phyloP scores from a whole-genome alignment of 2,113 vertebrate species.

The Lontra canadensis region DNA sequence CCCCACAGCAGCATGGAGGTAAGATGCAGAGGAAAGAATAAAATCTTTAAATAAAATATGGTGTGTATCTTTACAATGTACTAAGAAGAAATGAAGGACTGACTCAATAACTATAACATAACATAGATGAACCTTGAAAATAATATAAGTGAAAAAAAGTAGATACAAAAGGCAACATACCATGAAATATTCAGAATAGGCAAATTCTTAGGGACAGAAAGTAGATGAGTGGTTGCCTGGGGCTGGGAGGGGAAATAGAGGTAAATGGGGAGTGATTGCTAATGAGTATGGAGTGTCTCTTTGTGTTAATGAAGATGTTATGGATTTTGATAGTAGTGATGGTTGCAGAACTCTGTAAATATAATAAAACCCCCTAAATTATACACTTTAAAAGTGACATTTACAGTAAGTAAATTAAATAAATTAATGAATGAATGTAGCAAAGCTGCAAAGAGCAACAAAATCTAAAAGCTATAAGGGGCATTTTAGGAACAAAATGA shows the following conservation, averaged over 20 bases:
- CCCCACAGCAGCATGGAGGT: background rate
- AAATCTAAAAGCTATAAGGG: background rate
- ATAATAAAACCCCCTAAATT: background rate
- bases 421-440: background rate
- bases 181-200: background rate
- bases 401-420: background rate
- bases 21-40: background rate
- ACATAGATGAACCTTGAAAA: conserved; percentile 14
- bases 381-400: background rate
- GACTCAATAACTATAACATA: background rate
- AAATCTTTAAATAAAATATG: background rate
- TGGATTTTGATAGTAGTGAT: background rate
- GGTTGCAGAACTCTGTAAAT: background rate
- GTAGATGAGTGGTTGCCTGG: background rate
- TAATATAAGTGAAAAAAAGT: background rate
- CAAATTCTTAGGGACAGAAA: background rate
- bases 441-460: background rate
- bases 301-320: background rate
- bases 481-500: background rate
- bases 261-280: background rate
- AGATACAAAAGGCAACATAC: background rate
- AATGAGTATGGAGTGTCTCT: background rate
- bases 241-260: background rate
- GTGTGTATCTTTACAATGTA: background rate
- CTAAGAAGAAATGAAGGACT: background rate